Conservation (phyloP, 2,888 invertebrate genomes). For the Drosophila melanosoma region DNA sequence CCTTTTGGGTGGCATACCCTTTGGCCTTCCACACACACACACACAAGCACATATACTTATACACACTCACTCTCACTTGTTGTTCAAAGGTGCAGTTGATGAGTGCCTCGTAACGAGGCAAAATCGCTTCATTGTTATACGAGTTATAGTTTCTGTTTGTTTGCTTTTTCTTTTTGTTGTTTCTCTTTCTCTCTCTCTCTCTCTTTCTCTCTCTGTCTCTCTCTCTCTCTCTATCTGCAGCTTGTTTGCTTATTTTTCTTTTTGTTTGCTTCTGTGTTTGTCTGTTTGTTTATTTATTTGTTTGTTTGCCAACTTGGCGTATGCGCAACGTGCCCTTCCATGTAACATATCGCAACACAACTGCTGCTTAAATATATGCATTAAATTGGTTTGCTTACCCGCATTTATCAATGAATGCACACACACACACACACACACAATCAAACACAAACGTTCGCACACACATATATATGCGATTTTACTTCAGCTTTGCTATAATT, state of each 20-base stretch:
- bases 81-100: conserved; percentile 81
- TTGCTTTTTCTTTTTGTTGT: conserved; percentile 40
- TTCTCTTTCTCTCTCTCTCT: neutral
- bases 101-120: conserved; percentile 80
- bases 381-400: conserved; percentile 63
- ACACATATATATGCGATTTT: conserved; percentile 4
- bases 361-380: conserved; percentile 58
- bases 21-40: conserved; percentile 11
- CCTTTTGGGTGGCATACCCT: conserved; percentile 31
- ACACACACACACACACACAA: conserved; percentile 20
- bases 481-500: conserved; percentile 54
- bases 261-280: conserved; percentile 22
- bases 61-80: conserved; percentile 22
- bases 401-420: conserved; percentile 63
- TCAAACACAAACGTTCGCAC: neutral
- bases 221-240: neutral
- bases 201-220: neutral
- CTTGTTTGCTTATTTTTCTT: conserved; percentile 17
- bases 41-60: too few relatives aligned
- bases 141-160: conserved; percentile 59
- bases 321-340: conserved; percentile 70
- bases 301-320: conserved; percentile 72
- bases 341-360: conserved; percentile 25
- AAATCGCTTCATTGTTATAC: conserved; percentile 81
- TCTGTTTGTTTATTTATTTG: conserved; percentile 56